A percentile compares a stretch with the other conserved stretches of the same genome.
Conservation (phyloP, 2,797 vertebrate genomes). For the Loriculus beryllinus region DNA sequence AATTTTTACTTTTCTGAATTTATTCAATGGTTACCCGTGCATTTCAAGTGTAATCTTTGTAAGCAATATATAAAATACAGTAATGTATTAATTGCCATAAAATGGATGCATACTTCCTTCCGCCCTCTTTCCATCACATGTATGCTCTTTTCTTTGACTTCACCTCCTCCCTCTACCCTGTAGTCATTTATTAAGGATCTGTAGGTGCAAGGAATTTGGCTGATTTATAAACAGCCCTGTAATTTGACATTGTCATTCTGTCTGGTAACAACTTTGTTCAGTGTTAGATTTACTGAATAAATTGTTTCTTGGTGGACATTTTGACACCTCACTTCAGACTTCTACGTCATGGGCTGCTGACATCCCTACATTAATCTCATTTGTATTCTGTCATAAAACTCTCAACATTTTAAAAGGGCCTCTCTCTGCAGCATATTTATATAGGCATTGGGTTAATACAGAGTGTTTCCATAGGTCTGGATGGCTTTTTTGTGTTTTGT, state of each 20-base stretch:
- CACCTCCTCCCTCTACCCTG: background rate
- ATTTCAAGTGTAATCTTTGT: conserved; percentile 46
- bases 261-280: conserved; percentile 49
- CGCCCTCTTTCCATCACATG: background rate
- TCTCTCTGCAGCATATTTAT: background rate
- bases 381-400: conserved; percentile 45
- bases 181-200: conserved; percentile 35
- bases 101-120: background rate
- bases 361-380: conserved; percentile 63
- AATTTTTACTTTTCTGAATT: conserved; percentile 57
- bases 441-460: background rate
- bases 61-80: conserved; percentile 17
- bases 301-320: conserved; percentile 49
- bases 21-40: conserved; percentile 38
- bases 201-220: conserved; percentile 38
- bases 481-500: background rate
- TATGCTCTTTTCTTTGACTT: conserved; percentile 23
- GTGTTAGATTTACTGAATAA: conserved; percentile 44
- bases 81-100: conserved; percentile 53
- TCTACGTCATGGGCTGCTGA: conserved; percentile 36
- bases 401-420: background rate
- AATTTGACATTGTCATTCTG: conserved; percentile 66
- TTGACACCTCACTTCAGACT: conserved; percentile 43
- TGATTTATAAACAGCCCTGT: conserved; percentile 49
- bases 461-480: background rate